These are phyloP conservation scores for Catharus minimus DNA, from an alignment of 2,113 vertebrate genomes.

Conservation along the genomic window DNA sequence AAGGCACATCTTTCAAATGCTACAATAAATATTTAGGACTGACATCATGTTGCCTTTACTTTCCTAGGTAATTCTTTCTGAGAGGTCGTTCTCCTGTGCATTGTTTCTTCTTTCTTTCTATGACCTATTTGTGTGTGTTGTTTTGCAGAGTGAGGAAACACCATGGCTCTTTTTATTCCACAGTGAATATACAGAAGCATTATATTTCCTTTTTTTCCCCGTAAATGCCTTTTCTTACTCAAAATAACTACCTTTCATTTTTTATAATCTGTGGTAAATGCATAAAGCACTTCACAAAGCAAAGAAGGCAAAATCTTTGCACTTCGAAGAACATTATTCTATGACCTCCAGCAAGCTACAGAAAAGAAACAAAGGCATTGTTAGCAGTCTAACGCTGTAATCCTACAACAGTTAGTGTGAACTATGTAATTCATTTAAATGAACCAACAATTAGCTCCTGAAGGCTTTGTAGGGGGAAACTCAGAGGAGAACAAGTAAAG, in stretches of 20 bases:
- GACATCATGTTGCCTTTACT: background rate
- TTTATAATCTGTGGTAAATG: background rate
- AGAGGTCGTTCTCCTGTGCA: background rate
- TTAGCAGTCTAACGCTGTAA: background rate
- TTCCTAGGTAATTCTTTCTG: background rate
- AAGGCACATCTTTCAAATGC: background rate
- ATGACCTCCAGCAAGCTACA: background rate
- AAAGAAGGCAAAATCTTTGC: background rate
- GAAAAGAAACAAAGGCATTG: background rate
- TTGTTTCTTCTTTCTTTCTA: background rate
- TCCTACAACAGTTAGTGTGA: background rate
- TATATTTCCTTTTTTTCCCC: background rate
- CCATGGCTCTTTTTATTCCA: background rate
- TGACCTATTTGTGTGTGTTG: background rate
- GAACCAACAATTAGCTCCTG: background rate
- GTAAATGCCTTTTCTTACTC: background rate
- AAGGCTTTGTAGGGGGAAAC: background rate
- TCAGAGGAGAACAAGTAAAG: background rate
- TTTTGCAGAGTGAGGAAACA: background rate
- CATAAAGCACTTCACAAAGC: background rate
- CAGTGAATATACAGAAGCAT: background rate
- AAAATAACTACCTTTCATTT: background rate
- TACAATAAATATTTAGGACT: background rate
- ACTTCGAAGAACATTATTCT: background rate
- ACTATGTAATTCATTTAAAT: background rate